Conservation (phyloP, 1,140 invertebrate genomes). For the Drosophila ananassae region DNA sequence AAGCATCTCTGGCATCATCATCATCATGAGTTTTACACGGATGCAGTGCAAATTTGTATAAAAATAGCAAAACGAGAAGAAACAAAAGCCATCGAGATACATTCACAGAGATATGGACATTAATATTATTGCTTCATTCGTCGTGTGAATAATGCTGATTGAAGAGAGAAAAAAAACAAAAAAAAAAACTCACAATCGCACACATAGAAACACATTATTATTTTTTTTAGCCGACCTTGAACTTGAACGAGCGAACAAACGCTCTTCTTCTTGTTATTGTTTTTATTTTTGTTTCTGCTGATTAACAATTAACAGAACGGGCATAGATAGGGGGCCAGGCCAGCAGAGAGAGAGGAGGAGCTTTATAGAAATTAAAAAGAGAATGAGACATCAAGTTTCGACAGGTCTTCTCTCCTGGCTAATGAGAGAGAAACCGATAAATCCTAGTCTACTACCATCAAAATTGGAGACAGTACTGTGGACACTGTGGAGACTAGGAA, state of each 20-base stretch:
- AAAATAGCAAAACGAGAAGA: conserved; percentile 34
- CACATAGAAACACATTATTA: conserved; percentile 44
- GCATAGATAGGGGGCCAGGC: conserved; percentile 10
- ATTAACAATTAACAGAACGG: conserved; percentile 46
- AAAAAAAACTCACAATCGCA: conserved; percentile 38
- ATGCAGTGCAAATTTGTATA: conserved; percentile 32
- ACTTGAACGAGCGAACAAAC: conserved; percentile 54
- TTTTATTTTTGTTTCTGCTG: conserved; percentile 30
- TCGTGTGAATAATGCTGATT: conserved; percentile 42
- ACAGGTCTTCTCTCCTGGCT: conserved; percentile 8
- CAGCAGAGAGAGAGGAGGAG: not conserved
- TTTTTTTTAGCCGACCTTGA: conserved; percentile 70
- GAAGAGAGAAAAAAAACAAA: conserved; percentile 27
- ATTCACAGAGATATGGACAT: conserved; percentile 48
- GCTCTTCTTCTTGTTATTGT: conserved; percentile 12
- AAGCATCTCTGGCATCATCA: conserved; percentile 24
- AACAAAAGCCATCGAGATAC: conserved; percentile 28
- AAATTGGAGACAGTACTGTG: no score
- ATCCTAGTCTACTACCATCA: no score
- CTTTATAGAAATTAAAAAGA: no score
- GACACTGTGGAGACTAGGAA: no score
- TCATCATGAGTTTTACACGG: conserved; percentile 30
- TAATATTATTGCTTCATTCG: conserved; percentile 46
- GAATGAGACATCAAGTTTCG: not conserved
- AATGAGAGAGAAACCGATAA: conserved; percentile 1